Evolutionary conservation across 2,113 vertebrate genomes (phyloP).

Genomic region (Malaclemys terrapin): DNA sequence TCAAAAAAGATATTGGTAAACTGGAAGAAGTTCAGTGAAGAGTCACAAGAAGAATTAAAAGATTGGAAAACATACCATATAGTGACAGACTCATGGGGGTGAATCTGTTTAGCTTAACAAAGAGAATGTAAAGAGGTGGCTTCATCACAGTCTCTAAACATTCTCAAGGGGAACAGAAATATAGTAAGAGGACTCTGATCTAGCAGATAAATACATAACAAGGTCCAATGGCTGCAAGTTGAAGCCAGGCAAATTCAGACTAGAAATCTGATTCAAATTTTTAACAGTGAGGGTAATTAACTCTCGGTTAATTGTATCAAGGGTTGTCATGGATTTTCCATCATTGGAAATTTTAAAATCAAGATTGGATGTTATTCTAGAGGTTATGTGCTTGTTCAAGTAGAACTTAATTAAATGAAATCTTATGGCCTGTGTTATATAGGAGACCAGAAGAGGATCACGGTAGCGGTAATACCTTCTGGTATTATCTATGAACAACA

Average conservation of each 20-base stretch:
- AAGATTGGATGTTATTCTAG: too few relatives aligned
- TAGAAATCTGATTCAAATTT: not conserved
- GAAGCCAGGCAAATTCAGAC: not conserved
- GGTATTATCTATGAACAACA: too few relatives aligned
- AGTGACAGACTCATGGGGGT: not conserved
- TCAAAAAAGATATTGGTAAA: not conserved
- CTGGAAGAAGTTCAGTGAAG: not conserved
- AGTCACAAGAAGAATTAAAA: not conserved
- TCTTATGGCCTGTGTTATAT: too few relatives aligned
- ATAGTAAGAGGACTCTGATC: not conserved
- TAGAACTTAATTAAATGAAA: too few relatives aligned
- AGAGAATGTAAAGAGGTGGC: fast-evolving
- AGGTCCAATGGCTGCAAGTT: fast-evolving
- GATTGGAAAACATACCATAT: not conserved
- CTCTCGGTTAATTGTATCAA: not conserved
- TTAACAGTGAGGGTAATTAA: not conserved
- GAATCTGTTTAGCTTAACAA: not conserved
- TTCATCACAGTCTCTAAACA: not conserved
- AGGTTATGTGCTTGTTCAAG: too few relatives aligned
- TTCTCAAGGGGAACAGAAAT: not conserved
- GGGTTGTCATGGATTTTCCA: too few relatives aligned
- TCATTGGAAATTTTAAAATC: too few relatives aligned
- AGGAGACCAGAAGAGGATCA: too few relatives aligned
- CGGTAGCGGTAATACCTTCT: too few relatives aligned
- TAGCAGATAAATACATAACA: not conserved